These are phyloP conservation scores for Heliconius nattereri DNA, from an alignment of 1,140 invertebrate genomes.

Conservation along the genomic window DNA sequence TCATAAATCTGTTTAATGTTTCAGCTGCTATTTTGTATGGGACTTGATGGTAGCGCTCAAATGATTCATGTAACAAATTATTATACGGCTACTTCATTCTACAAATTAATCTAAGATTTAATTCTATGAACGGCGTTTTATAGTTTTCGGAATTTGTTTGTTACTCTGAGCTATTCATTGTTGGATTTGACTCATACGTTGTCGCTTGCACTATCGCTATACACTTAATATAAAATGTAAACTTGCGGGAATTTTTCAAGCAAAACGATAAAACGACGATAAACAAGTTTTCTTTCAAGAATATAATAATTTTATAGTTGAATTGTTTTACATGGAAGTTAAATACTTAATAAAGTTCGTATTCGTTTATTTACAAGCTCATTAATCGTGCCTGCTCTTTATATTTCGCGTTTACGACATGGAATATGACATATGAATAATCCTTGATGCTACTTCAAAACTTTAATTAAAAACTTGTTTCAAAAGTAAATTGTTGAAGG, in stretches of 20 bases:
- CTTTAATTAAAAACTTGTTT: conserved; percentile 24
- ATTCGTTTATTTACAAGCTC: neutral
- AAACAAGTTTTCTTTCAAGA: neutral
- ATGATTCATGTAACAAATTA: conserved; percentile 55
- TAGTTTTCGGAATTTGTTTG: conserved; percentile 46
- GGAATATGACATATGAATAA: conserved; percentile 17
- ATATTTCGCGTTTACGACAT: neutral
- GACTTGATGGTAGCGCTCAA: conserved; percentile 40
- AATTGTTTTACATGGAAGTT: neutral
- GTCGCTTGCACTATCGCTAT: neutral
- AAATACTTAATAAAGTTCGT: too few species aligned
- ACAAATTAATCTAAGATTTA: conserved; percentile 53
- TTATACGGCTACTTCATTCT: conserved; percentile 53
- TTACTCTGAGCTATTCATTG: conserved; percentile 20
- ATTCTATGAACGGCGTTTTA: conserved; percentile 50
- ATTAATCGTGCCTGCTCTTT: neutral
- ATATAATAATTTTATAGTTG: neutral
- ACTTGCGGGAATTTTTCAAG: conserved; percentile 25
- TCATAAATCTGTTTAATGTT: conserved; percentile 33
- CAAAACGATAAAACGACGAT: conserved; percentile 32
- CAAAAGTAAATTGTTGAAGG: conserved; percentile 38
- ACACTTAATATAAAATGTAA: conserved; percentile 8
- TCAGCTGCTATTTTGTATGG: conserved; percentile 23
- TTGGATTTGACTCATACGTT: conserved; percentile 43
- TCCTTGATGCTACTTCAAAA: conserved; percentile 22